Conservation (phyloP, 2,888 invertebrate genomes). For the Homarus gammarus region DNA sequence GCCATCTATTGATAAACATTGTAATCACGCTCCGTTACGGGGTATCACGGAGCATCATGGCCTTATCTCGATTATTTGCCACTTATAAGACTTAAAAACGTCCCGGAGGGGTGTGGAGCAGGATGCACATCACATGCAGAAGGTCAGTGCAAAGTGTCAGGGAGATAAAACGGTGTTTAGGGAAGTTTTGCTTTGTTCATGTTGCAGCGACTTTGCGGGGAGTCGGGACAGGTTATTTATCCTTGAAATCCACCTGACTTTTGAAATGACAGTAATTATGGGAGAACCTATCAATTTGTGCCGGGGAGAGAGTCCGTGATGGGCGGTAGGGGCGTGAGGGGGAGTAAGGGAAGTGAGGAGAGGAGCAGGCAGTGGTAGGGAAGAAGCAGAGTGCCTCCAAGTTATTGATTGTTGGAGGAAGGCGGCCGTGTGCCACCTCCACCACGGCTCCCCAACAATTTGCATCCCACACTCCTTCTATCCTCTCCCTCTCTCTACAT, state of each 20-base stretch:
- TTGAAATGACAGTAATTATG: constrained; percentile 69
- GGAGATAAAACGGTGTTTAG: not conserved
- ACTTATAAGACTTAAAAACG: constrained; percentile 58
- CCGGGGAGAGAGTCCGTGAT: constrained; percentile 33
- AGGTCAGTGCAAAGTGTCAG: constrained; percentile 66
- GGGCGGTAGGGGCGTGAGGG: constrained; percentile 28
- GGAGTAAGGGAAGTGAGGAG: constrained; percentile 33
- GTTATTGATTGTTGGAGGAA: constrained; percentile 73
- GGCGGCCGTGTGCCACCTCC: constrained; percentile 45
- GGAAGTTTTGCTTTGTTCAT: constrained; percentile 70
- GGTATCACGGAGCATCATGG: constrained; percentile 72
- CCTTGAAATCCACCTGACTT: constrained; percentile 69
- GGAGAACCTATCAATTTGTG: constrained; percentile 62
- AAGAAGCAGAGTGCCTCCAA: constrained; percentile 47
- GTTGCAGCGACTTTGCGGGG: constrained; percentile 47
- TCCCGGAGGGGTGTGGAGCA: constrained; percentile 49
- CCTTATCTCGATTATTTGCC: constrained; percentile 67
- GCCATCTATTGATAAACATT: constrained; percentile 73
- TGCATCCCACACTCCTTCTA: not conserved
- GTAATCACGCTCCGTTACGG: constrained; percentile 65
- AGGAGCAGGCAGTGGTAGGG: constrained; percentile 20
- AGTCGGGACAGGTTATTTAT: constrained; percentile 70
- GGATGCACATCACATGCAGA: constrained; percentile 57
- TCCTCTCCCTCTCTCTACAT: constrained; percentile 4
- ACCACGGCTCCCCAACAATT: constrained; percentile 33